Evolutionary conservation across 2,797 vertebrate species (phyloP).

Genomic region (Centropyge bicolor): DNA sequence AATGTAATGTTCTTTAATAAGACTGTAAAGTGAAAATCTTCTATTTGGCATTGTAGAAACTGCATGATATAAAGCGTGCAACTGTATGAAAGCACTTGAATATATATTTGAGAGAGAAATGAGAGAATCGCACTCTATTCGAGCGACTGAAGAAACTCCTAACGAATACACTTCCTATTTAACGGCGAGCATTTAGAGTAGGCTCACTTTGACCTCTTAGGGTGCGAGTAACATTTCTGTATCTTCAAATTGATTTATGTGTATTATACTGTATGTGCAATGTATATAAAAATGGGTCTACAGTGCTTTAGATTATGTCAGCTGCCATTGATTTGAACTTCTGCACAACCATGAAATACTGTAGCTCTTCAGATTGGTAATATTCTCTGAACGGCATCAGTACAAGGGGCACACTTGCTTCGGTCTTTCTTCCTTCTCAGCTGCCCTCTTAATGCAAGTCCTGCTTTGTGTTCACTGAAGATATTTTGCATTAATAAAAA

Average conservation of each 20-base stretch:
- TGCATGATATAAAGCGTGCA: slow-evolving; percentile 64
- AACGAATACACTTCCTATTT: slow-evolving; percentile 47
- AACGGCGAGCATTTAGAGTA: slow-evolving; percentile 34
- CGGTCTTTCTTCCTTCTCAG: slow-evolving; percentile 35
- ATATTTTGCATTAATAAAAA: slow-evolving; percentile 25
- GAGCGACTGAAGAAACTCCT: slow-evolving; percentile 46
- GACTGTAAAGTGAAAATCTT: slow-evolving; percentile 39
- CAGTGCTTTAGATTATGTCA: slow-evolving; percentile 37
- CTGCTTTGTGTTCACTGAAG: slow-evolving; percentile 41
- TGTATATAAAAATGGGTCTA: slow-evolving; percentile 62
- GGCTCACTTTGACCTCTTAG: slow-evolving; percentile 30
- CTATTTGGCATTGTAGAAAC: slow-evolving; percentile 65
- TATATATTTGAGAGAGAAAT: slow-evolving; percentile 31
- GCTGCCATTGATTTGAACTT: slow-evolving; percentile 42
- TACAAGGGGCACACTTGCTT: slow-evolving; percentile 20
- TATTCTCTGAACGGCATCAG: slow-evolving; percentile 27
- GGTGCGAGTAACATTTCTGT: slow-evolving; percentile 49
- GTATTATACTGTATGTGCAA: slow-evolving; percentile 64
- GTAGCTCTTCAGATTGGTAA: slow-evolving; percentile 35
- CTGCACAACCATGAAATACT: slow-evolving; percentile 20
- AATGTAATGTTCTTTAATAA: slow-evolving; percentile 30
- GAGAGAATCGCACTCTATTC: slow-evolving; percentile 40
- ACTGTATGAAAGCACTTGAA: slow-evolving; percentile 69
- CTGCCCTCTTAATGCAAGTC: slow-evolving; percentile 39
- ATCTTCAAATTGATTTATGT: slow-evolving; percentile 52